phyloP scores from a whole-genome alignment of 2,113 vertebrate genomes.

The Colaptes auratus region DNA sequence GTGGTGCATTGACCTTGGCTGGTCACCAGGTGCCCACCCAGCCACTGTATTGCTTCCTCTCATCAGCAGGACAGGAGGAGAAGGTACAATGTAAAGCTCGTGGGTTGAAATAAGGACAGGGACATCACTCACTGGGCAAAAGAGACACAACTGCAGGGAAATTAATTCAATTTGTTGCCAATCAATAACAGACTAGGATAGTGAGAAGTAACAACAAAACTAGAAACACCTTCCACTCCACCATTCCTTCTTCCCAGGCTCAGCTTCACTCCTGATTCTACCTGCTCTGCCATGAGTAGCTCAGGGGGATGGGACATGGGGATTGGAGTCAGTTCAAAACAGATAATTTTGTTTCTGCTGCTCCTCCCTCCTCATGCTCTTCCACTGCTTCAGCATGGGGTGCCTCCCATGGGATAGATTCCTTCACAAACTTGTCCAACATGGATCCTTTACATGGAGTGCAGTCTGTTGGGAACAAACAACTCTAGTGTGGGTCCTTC shows the following conservation, averaged over 20 bases:
- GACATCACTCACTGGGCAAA: neutral
- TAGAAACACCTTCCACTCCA: neutral
- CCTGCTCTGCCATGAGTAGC: neutral
- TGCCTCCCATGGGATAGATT: neutral
- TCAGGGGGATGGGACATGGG: neutral
- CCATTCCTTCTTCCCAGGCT: too few relatives aligned
- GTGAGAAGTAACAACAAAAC: neutral
- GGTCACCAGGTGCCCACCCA: too few relatives aligned
- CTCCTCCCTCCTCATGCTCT: neutral
- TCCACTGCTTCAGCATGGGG: neutral
- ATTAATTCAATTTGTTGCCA: neutral
- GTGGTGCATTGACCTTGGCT: neutral
- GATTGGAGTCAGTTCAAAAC: neutral
- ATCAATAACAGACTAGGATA: neutral
- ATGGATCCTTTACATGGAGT: neutral
- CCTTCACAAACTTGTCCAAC: neutral
- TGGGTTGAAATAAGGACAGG: too few relatives aligned
- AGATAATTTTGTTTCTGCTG: neutral
- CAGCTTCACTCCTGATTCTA: too few relatives aligned
- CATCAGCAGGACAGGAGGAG: neutral
- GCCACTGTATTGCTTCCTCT: neutral
- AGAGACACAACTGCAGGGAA: neutral
- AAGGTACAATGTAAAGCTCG: neutral
- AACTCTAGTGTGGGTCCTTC: neutral
- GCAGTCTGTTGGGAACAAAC: neutral